Conservation (phyloP, 2,888 invertebrate genomes). For the Apamea epomidion region DNA sequence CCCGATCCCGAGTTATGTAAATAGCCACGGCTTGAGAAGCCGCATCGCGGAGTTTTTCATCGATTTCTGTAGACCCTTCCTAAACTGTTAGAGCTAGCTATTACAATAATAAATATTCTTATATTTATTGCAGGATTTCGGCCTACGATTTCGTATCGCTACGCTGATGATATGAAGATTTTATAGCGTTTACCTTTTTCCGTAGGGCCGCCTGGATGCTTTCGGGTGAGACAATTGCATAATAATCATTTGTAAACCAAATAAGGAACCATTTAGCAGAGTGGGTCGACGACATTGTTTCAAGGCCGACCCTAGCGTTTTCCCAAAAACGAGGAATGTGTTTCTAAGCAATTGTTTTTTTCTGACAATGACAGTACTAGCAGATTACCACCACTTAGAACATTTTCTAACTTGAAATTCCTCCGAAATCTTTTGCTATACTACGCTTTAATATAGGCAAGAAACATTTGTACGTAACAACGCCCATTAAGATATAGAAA, state of each 20-base stretch:
- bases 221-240: constrained; percentile 31
- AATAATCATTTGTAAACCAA: constrained; percentile 56
- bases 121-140: constrained; percentile 60
- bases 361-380: background rate
- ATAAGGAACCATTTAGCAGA: constrained; percentile 44
- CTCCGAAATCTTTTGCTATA: background rate
- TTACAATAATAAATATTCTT: constrained; percentile 62
- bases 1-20: constrained; percentile 73
- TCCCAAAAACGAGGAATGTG: constrained; percentile 18
- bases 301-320: constrained; percentile 32
- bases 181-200: constrained; percentile 46
- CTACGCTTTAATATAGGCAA: background rate
- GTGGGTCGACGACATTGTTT: constrained; percentile 41
- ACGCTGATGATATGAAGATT: constrained; percentile 46
- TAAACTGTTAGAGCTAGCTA: constrained; percentile 66
- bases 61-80: constrained; percentile 65
- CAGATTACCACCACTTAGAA: background rate
- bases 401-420: background rate
- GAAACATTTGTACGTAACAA: background rate
- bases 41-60: constrained; percentile 68
- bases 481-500: background rate
- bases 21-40: constrained; percentile 64
- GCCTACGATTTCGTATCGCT: constrained; percentile 37
- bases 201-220: constrained; percentile 2
- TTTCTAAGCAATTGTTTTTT: constrained; percentile 29